Percentiles rank a stretch among this genome's conserved stretches.
Conservation (phyloP, 2,113 vertebrate genomes). For the Manacus vitellinus region DNA sequence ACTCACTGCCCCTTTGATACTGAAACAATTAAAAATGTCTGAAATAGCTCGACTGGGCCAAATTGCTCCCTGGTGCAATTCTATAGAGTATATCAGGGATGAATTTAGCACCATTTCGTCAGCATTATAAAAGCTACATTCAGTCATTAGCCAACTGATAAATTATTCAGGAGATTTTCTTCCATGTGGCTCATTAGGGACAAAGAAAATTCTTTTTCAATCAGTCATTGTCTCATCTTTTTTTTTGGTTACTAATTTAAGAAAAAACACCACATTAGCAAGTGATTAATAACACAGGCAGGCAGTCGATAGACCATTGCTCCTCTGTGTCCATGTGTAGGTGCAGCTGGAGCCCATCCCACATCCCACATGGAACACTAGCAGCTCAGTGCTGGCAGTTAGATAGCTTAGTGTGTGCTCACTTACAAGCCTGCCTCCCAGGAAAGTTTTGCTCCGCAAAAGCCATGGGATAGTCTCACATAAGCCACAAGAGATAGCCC, state of each 20-base stretch:
- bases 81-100: background rate
- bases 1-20: background rate
- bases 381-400: background rate
- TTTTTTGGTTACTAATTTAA: background rate
- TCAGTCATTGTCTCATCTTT: constrained; percentile 5
- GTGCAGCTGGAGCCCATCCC: background rate
- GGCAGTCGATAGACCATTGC: fast-evolving
- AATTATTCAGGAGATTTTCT: constrained; percentile 53
- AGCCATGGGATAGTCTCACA: background rate
- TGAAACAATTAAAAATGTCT: constrained; percentile 22
- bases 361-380: background rate
- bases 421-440: background rate
- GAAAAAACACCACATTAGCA: background rate
- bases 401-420: background rate
- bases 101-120: constrained; percentile 34
- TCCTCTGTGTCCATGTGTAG: background rate
- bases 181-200: background rate
- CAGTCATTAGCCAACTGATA: constrained; percentile 29
- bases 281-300: background rate
- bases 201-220: constrained; percentile 15
- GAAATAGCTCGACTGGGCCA: background rate
- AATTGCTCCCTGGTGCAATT: constrained; percentile 24
- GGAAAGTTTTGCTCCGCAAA: background rate
- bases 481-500: too few species aligned
- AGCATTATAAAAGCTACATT: constrained; percentile 27